A percentile compares a stretch with the other conserved stretches of the same genome.
phyloP scores from a whole-genome alignment of 2,113 vertebrate species.

The Taxidea taxus region DNA sequence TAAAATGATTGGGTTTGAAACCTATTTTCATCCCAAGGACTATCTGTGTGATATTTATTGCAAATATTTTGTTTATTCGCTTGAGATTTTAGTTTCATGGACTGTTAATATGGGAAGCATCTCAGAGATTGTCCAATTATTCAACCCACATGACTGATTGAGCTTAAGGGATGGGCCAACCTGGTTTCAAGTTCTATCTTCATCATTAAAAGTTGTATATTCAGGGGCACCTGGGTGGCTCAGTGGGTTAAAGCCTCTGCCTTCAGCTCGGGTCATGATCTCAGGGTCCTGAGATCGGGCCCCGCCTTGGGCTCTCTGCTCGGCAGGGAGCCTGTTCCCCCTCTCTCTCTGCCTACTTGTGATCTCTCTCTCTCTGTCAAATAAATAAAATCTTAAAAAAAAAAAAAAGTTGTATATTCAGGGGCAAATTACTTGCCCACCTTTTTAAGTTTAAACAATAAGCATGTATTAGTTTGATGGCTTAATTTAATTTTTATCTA shows the following conservation, averaged over 20 bases:
- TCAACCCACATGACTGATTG: not conserved
- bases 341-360: too few relatives aligned
- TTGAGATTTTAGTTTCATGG: not conserved
- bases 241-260: too few relatives aligned
- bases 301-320: too few relatives aligned
- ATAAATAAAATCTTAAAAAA: too few relatives aligned
- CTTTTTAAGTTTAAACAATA: not conserved
- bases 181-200: not conserved
- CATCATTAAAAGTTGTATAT: not conserved
- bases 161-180: not conserved
- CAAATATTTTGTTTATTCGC: not conserved
- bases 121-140: not conserved
- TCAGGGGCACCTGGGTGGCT: too few relatives aligned
- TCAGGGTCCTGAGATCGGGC: too few relatives aligned
- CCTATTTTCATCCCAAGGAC: not conserved
- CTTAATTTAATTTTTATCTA: not conserved
- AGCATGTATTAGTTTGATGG: not conserved
- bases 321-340: too few relatives aligned
- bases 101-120: not conserved
- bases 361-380: too few relatives aligned
- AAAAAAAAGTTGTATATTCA: not conserved
- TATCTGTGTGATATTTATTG: not conserved
- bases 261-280: too few relatives aligned
- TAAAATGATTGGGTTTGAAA: not conserved
- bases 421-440: not conserved